Evolutionary conservation across 2,888 invertebrate genomes (phyloP), one percentile per base, ranked within the genome.

Genomic region (Ceramica pisi): DNA sequence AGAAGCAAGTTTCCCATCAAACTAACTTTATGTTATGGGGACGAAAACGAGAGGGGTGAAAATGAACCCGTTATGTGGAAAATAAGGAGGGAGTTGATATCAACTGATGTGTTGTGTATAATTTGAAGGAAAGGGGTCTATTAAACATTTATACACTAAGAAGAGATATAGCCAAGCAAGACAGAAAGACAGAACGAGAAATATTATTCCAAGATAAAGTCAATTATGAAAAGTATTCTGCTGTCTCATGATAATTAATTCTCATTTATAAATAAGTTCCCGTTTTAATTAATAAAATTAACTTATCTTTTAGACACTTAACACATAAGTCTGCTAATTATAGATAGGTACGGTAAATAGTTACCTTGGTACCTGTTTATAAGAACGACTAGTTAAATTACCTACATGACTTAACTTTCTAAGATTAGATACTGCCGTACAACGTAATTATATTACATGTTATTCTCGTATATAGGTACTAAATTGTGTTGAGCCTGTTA

Each of bases 1-100:
- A 59, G 65, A 73, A 76, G 67, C 60, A 83, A 87, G 86, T 88
- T 89, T 86, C 82, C 87, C 86, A 89, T 89, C 87, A 86, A 88
- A 88, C 87, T 87, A 86, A 89, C 87, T 89, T 89, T 81, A 76
- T 71, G 65, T 75, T 76, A 77, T 75, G 67, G 80, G 68, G 86
- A 48, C 56, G 72, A 76, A 77, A 72, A 80, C 74, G 85, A 86
- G 86, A 87, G 85, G 90, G 92, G 90, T 90, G 86, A 83, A 88
- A 89, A 90, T 89, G 85, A 91, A 89, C 91, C 90, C 88, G 90
- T 90, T 91, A 91, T 86, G 88, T 88, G 85, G 80, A 88, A 90
- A 88, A 87, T 86, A 87, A 88, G 87, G 88, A 87, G 86, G 81
- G 75, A 67, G 67, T 63, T 70, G 51, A 82, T 82, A 82, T 78